These are phyloP conservation scores for Unio pictorum DNA, from an alignment of 2,888 invertebrate species.

Conservation along the genomic window DNA sequence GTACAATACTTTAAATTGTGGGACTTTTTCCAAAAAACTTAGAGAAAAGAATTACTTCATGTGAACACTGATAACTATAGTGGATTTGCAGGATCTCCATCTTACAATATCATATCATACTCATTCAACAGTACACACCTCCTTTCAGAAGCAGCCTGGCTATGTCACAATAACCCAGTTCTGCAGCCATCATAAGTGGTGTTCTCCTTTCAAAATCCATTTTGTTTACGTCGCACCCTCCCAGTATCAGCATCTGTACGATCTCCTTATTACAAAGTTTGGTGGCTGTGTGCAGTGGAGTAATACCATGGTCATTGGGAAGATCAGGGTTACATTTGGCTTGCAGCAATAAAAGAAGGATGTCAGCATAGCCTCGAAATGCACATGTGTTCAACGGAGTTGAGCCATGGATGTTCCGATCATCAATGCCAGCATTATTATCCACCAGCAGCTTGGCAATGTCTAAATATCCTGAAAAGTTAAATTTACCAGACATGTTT, in stretches of 20 bases:
- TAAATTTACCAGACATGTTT: too few relatives aligned
- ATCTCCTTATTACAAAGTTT: constrained; percentile 40
- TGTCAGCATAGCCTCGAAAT: constrained; percentile 42
- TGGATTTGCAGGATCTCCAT: too few relatives aligned
- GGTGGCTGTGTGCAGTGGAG: constrained; percentile 56
- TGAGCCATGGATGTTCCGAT: constrained; percentile 56
- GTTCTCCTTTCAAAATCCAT: constrained; percentile 51
- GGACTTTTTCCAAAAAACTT: too few relatives aligned
- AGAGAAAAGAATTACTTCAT: too few relatives aligned
- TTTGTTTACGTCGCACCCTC: constrained; percentile 51
- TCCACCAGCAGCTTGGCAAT: constrained; percentile 57
- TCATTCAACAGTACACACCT: constrained; percentile 27
- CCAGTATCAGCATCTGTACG: constrained; percentile 47
- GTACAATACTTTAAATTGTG: too few relatives aligned
- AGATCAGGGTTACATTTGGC: constrained; percentile 50
- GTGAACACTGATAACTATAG: too few relatives aligned
- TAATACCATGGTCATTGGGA: constrained; percentile 48
- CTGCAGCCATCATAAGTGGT: constrained; percentile 57
- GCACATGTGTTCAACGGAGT: constrained; percentile 64
- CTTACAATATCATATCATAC: neutral
- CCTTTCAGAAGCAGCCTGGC: constrained; percentile 50
- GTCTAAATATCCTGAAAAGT: constrained; percentile 31
- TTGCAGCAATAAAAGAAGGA: constrained; percentile 41
- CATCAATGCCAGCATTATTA: constrained; percentile 57
- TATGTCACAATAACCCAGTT: constrained; percentile 49